phyloP scores from a whole-genome alignment of 2,113 vertebrate species.

The Camelus dromedarius region DNA sequence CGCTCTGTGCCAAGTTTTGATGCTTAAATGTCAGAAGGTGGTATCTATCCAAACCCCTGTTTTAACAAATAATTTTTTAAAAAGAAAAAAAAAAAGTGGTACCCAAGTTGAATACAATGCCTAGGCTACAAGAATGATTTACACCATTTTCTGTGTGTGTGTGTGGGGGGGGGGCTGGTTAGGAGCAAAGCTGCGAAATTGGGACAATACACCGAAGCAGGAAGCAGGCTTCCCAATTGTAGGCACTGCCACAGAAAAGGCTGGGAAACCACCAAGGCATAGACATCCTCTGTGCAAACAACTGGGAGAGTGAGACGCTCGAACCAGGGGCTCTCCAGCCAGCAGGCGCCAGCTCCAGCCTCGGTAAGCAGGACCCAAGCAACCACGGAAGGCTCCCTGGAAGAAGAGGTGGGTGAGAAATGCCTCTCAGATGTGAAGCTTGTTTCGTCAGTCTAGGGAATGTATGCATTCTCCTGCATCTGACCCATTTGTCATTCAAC shows the following conservation, averaged over 20 bases:
- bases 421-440: rapidly evolving
- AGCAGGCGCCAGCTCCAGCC: neutral
- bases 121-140: too few species aligned
- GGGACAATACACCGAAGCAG: neutral
- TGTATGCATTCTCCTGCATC: rapidly evolving
- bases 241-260: neutral
- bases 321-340: rapidly evolving
- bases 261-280: neutral
- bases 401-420: neutral
- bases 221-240: neutral
- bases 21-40: neutral
- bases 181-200: neutral
- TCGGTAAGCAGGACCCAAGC: rapidly evolving
- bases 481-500: rapidly evolving
- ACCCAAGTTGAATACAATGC: too few species aligned
- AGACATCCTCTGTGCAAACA: neutral
- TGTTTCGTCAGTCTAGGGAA: neutral
- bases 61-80: too few species aligned
- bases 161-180: too few species aligned
- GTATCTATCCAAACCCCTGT: too few species aligned
- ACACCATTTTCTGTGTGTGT: neutral
- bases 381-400: too few species aligned
- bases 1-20: rapidly evolving
- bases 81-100: too few species aligned
- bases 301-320: neutral